Evolutionary conservation across 2,113 vertebrate species (phyloP), one percentile per base, ranked within the genome.

Genomic region (Datnioides undecimradiatus): DNA sequence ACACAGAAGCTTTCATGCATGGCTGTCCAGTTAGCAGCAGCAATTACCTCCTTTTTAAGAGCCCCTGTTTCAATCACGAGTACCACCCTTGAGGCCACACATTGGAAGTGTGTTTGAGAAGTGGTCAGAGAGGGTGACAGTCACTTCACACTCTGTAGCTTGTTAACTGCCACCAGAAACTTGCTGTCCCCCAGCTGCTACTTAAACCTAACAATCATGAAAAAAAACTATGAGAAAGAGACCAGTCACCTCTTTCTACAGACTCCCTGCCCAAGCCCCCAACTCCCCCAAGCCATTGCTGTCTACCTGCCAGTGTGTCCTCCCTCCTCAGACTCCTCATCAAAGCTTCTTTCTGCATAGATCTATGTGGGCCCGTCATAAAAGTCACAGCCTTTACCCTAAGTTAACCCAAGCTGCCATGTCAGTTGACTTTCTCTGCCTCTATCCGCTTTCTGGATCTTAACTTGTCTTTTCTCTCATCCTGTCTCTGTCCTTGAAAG

Each of bases 91-190:
- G 55, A 76, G 84, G 80, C 83, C 73, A 54, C 43, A 46, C 72
- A 77, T 59, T 89, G 62, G 86, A 89, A 72, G 88, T 90, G 86
- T 85, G 83, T 82, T 79, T 73, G 79, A 80, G 73, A 73, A 57
- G 58, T 51, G 78, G 75, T 79, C 34, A 66, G 46, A 65, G 60
- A 74, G 69, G 79, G 70, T 80, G 81, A 84, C 85, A 82, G 87
- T 90, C 87, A 89, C 78, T 89, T 91, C 80, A 85, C 87, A 91
- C 75, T 80, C 66, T 72, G 67, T 29, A 67, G 74, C 84, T 82
- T 79, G 79, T 91, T 88, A 85, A 90, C 82, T 65, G 52, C 89
- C 81, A 66, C 81, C 72, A 75, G 60, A 87, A 72, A 76, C 64
- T 65, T 57, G 71, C 66, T 67, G 65, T 83, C 84, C 71, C 21